Conservation (phyloP, 2,888 invertebrate species). For the Suillia variegata region DNA sequence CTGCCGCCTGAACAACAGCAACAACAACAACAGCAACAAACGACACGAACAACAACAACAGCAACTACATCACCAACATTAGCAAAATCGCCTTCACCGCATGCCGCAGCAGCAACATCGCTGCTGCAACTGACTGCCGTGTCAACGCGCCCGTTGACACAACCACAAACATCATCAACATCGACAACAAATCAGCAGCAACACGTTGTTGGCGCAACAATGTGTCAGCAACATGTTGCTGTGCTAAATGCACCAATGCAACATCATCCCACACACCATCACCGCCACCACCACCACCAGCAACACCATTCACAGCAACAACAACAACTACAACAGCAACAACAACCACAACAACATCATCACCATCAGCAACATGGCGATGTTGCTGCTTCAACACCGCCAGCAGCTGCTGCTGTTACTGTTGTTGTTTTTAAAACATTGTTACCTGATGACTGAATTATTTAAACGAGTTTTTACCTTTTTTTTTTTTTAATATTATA, state of each 20-base stretch:
- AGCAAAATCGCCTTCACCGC: constrained; percentile 19
- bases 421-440: constrained; percentile 63
- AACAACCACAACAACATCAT: constrained; percentile 23
- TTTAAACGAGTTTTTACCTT: constrained; percentile 29
- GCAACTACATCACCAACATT: constrained; percentile 25
- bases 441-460: constrained; percentile 63
- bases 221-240: background rate
- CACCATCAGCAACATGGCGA: constrained; percentile 25
- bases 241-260: background rate
- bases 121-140: constrained; percentile 20
- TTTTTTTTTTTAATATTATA: background rate
- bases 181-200: constrained; percentile 26
- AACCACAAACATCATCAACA: constrained; percentile 34
- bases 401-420: constrained; percentile 53
- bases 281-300: constrained; percentile 24
- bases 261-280: constrained; percentile 29
- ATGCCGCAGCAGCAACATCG: constrained; percentile 16
- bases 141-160: constrained; percentile 16
- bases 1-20: constrained; percentile 22
- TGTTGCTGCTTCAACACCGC: constrained; percentile 12
- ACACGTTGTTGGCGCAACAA: background rate
- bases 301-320: constrained; percentile 19
- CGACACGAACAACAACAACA: constrained; percentile 23
- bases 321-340: constrained; percentile 17
- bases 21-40: background rate